A percentile compares a stretch with the other conserved stretches of the same genome.
Conservation (phyloP, 2,888 invertebrate genomes). For the Empis stercorea region DNA sequence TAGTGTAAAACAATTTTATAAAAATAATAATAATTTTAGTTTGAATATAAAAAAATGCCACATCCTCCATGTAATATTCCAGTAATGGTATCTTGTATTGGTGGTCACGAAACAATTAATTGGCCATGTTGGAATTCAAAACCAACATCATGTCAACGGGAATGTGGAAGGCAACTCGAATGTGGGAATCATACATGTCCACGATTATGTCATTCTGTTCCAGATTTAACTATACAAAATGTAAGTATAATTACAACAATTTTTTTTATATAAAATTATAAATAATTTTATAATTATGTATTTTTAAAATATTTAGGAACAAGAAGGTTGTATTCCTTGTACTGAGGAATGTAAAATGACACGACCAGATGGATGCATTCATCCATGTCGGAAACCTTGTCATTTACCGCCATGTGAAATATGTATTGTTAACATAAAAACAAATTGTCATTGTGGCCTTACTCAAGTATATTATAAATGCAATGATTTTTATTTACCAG, state of each 20-base stretch:
- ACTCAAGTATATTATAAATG: conserved; percentile 66
- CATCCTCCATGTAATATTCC: conserved; percentile 62
- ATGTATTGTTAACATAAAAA: conserved; percentile 55
- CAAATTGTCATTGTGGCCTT: conserved; percentile 72
- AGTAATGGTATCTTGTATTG: conserved; percentile 57
- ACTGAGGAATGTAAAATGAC: conserved; percentile 45
- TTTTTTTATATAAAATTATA: not conserved
- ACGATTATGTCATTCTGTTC: conserved; percentile 56
- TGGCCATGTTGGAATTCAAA: conserved; percentile 58
- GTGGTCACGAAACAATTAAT: conserved; percentile 53
- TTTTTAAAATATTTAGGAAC: conserved; percentile 24
- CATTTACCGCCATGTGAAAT: conserved; percentile 63
- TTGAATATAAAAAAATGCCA: conserved; percentile 43
- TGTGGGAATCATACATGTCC: conserved; percentile 72
- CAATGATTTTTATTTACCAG: conserved; percentile 45
- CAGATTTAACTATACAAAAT: conserved; percentile 37
- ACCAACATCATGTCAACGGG: conserved; percentile 63
- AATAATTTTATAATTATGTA: not conserved
- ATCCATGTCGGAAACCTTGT: conserved; percentile 56
- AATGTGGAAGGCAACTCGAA: conserved; percentile 54
- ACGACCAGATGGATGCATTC: conserved; percentile 60
- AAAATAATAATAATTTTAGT: conserved; percentile 15
- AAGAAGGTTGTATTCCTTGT: conserved; percentile 45
- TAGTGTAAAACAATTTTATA: not conserved
- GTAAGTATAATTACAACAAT: conserved; percentile 22